Evolutionary conservation across 2,113 vertebrate genomes (phyloP).

Genomic region (Corydoras sp.): DNA sequence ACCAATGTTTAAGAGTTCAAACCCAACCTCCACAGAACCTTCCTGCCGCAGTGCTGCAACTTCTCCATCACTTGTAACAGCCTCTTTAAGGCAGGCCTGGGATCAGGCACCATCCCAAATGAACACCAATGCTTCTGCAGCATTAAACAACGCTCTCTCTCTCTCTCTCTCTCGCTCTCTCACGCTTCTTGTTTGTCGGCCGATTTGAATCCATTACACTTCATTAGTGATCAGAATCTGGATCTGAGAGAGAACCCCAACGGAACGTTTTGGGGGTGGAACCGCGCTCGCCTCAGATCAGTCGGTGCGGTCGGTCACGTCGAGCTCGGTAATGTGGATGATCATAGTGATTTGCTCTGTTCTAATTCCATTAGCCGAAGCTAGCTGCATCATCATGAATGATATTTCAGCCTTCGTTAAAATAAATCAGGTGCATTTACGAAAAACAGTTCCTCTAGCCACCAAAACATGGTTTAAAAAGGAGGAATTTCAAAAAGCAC

Average conservation of each 20-base stretch:
- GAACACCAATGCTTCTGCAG: constrained; percentile 27
- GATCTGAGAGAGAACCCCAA: not conserved
- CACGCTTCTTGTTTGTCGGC: not conserved
- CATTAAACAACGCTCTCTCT: constrained; percentile 6
- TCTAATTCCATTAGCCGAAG: constrained; percentile 3
- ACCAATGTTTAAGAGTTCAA: no score
- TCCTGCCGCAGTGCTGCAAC: no score
- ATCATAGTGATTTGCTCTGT: constrained; percentile 25
- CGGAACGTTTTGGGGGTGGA: constrained; percentile 16
- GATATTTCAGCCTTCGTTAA: constrained; percentile 21
- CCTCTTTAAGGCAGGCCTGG: not conserved
- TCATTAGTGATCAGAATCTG: constrained; percentile 7
- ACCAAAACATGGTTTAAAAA: no score
- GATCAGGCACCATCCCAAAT: constrained; percentile 33
- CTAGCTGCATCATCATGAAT: constrained; percentile 7
- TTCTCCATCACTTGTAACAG: no score
- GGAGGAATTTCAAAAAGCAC: no score
- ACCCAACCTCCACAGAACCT: no score
- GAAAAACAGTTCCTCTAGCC: no score
- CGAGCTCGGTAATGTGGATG: constrained; percentile 6
- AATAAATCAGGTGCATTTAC: not conserved
- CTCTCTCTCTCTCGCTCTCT: not conserved
- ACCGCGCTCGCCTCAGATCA: constrained; percentile 8
- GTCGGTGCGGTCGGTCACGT: constrained; percentile 12
- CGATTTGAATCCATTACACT: constrained; percentile 15